These are phyloP conservation scores for Peromyscus maniculatus DNA, from an alignment of 2,113 vertebrate genomes.

Conservation along the genomic window DNA sequence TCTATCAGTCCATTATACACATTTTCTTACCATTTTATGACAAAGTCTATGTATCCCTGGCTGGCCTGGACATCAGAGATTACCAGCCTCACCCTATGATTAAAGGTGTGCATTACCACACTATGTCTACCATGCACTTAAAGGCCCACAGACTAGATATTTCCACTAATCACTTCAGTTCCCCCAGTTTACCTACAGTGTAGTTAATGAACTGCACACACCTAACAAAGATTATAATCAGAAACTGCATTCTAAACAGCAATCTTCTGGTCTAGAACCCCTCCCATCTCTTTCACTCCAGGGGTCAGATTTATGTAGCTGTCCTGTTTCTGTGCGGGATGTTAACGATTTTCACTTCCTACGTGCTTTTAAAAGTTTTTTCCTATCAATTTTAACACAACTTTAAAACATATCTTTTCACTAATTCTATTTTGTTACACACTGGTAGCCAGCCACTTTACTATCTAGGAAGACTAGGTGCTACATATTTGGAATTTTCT, in stretches of 20 bases:
- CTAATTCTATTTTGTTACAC: conserved; percentile 27
- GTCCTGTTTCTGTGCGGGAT: not conserved
- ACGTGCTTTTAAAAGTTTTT: not conserved
- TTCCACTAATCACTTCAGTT: conserved; percentile 49
- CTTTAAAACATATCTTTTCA: not conserved
- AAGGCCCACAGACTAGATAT: conserved; percentile 12
- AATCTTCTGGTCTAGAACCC: not conserved
- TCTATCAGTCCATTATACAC: not conserved
- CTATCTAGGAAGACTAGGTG: not conserved
- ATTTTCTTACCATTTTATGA: not conserved
- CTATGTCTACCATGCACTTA: not conserved
- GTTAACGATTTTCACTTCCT: not conserved
- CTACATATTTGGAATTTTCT: not conserved
- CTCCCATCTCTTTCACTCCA: not conserved
- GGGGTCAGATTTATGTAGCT: not conserved
- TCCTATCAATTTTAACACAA: not conserved
- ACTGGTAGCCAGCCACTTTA: conserved; percentile 15
- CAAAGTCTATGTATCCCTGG: not conserved
- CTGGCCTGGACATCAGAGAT: not conserved
- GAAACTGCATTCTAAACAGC: not conserved
- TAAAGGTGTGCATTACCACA: not conserved
- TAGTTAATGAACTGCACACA: not conserved
- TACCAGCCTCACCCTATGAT: not conserved
- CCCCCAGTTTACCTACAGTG: not conserved
- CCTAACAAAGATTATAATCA: not conserved